Conservation (phyloP, 2,113 vertebrate genomes). For the Eupsittula cactorum region DNA sequence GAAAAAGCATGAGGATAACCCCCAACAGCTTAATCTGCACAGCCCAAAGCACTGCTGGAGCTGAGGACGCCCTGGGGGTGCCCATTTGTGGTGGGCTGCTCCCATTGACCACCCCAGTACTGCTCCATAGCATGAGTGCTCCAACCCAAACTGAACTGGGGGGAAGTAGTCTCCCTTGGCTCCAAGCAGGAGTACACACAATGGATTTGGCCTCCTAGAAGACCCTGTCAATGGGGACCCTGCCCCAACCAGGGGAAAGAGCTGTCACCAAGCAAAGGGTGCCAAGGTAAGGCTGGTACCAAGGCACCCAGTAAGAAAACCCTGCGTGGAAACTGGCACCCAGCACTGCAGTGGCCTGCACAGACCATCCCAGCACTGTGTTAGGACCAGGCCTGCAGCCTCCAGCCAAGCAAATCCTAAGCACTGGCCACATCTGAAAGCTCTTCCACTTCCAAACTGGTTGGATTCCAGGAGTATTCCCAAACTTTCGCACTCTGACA, state of each 20-base stretch:
- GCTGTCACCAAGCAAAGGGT: background rate
- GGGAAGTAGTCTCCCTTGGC: background rate
- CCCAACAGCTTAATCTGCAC: background rate
- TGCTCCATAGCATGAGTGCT: accelerated
- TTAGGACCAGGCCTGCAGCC: background rate
- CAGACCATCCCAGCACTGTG: accelerated
- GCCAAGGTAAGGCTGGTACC: background rate
- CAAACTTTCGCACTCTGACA: background rate
- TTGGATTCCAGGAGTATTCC: background rate
- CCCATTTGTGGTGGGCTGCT: background rate
- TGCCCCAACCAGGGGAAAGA: background rate
- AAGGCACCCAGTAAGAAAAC: background rate
- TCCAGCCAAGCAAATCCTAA: background rate
- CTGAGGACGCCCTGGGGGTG: background rate
- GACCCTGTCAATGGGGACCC: background rate
- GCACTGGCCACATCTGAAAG: background rate
- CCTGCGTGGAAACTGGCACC: background rate
- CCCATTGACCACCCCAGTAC: background rate
- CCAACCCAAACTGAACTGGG: accelerated
- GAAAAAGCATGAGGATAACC: background rate
- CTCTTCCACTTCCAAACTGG: background rate
- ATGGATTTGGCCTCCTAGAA: background rate
- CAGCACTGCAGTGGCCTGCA: background rate
- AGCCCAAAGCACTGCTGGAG: accelerated
- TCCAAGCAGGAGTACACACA: too few species aligned